phyloP scores from a whole-genome alignment of 2,888 invertebrate genomes.

The Masnerella sp. region DNA sequence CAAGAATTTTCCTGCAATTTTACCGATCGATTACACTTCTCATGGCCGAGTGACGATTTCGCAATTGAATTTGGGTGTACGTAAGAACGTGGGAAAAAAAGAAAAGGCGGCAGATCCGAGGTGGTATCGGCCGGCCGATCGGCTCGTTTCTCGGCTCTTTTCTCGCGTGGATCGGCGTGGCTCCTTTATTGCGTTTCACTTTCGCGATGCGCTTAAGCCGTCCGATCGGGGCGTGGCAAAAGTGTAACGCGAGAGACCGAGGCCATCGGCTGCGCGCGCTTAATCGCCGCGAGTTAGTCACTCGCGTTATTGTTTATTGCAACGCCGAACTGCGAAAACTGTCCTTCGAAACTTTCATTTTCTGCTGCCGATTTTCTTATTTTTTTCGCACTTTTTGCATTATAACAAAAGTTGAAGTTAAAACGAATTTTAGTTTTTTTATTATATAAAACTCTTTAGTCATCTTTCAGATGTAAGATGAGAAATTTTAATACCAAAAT shows the following conservation, averaged over 20 bases:
- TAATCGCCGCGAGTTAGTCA: no score
- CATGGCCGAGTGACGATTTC: conserved; percentile 28
- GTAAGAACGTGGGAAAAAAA: conserved; percentile 60
- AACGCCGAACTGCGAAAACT: no score
- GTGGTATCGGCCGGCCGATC: conserved; percentile 61
- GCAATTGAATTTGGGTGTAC: conserved; percentile 56
- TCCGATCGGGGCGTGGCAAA: conserved; percentile 76
- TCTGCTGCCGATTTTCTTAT: no score
- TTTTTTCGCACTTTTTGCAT: no score
- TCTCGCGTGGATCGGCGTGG: conserved; percentile 65
- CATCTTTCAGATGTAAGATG: no score
- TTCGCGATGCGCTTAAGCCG: conserved; percentile 76
- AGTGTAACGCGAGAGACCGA: conserved; percentile 75
- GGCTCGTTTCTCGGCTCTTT: conserved; percentile 56
- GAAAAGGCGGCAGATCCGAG: conserved; percentile 50
- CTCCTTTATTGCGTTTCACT: conserved; percentile 77
- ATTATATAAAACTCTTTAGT: no score
- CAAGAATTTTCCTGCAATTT: background rate
- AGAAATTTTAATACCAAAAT: no score
- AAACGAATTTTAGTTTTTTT: no score
- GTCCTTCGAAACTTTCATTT: no score
- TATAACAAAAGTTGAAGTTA: no score
- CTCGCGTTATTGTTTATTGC: no score
- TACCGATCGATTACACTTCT: conserved; percentile 8
- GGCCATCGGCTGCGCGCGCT: conserved; percentile 52